phyloP scores from a whole-genome alignment of 2,888 invertebrate species.

The Chirona hameri region DNA sequence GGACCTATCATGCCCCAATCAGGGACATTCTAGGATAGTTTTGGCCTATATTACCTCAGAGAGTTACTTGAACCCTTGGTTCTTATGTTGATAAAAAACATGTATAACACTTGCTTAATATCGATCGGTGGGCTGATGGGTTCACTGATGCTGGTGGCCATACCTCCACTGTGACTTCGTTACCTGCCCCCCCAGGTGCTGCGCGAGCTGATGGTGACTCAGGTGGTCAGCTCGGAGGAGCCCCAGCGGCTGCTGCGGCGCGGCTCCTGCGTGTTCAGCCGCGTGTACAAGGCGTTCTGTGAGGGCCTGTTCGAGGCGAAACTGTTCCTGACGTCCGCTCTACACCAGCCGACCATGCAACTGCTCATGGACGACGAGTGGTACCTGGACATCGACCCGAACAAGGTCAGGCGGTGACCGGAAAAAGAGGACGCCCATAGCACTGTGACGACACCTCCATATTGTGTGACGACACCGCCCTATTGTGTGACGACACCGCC shows the following conservation, averaged over 20 bases:
- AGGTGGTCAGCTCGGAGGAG: constrained; percentile 66
- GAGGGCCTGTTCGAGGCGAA: constrained; percentile 38
- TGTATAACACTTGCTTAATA: too few relatives aligned
- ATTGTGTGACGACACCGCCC: too few relatives aligned
- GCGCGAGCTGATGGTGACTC: constrained; percentile 65
- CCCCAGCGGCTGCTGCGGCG: constrained; percentile 71
- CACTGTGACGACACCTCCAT: too few relatives aligned
- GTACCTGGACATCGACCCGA: constrained; percentile 86
- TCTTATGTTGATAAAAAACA: too few relatives aligned
- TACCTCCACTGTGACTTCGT: too few relatives aligned
- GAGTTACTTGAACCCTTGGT: not conserved
- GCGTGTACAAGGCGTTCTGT: constrained; percentile 67
- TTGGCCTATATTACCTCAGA: too few relatives aligned
- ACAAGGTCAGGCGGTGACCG: constrained; percentile 59
- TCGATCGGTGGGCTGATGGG: too few relatives aligned
- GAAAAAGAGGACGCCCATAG: too few relatives aligned
- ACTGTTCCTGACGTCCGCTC: constrained; percentile 85
- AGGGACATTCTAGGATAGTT: too few relatives aligned
- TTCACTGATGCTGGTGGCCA: too few relatives aligned
- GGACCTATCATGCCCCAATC: too few relatives aligned
- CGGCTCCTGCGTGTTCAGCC: constrained; percentile 80
- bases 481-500: too few relatives aligned
- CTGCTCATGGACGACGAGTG: constrained; percentile 86
- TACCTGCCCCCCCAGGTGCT: constrained; percentile 37
- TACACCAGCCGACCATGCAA: constrained; percentile 86